Conservation (phyloP, 37 sponge, comb jelly and placozoan genomes). For the Oscarella lobularis region DNA sequence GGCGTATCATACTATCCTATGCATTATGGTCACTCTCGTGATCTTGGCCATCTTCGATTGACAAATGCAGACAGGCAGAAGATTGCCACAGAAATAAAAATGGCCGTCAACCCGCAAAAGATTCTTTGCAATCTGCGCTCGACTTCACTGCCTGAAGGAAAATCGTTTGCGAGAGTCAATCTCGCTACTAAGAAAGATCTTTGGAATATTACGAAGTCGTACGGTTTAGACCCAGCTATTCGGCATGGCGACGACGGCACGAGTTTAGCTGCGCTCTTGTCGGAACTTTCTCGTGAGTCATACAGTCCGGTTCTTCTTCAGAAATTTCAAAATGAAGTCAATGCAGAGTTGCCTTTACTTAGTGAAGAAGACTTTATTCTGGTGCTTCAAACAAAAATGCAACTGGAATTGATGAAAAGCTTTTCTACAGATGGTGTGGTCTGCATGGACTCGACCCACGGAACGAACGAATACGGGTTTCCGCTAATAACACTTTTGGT, state of each 20-base stretch:
- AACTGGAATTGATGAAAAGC: not conserved
- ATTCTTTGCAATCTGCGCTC: too few relatives aligned
- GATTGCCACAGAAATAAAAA: too few relatives aligned
- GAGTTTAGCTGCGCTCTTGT: not conserved
- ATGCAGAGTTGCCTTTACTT: too few relatives aligned
- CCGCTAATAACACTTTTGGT: conserved; percentile 26
- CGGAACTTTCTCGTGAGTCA: too few relatives aligned
- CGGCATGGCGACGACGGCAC: not conserved
- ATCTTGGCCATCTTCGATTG: too few relatives aligned
- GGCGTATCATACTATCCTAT: not conserved
- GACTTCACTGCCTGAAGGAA: too few relatives aligned
- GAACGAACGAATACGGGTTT: conserved; percentile 26
- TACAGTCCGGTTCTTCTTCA: too few relatives aligned
- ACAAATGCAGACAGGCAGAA: too few relatives aligned
- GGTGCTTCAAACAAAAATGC: not conserved
- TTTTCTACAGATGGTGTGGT: not conserved
- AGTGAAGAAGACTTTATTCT: not conserved
- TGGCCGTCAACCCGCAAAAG: too few relatives aligned
- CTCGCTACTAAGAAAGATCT: not conserved
- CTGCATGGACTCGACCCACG: conserved; percentile 24
- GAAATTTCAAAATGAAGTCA: too few relatives aligned
- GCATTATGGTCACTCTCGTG: not conserved
- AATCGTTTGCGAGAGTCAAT: not conserved
- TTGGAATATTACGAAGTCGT: not conserved
- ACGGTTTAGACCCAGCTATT: not conserved